Evolutionary conservation across 2,797 vertebrate species (phyloP).

Genomic region (Platyrinchus mystaceus): DNA sequence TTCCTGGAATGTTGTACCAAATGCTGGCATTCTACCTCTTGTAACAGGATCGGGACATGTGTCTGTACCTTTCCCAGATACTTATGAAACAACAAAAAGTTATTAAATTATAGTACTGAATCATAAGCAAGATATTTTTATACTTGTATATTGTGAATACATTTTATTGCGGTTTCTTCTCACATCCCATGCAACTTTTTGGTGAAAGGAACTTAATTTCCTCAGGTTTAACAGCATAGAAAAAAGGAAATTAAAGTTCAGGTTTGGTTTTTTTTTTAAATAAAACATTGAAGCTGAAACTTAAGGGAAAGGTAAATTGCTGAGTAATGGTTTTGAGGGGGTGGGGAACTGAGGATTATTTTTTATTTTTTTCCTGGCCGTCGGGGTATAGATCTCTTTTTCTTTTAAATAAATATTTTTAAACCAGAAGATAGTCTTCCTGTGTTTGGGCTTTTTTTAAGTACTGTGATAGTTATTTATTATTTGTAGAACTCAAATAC

Average conservation of each 20-base stretch:
- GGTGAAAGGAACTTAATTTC: conserved; percentile 45
- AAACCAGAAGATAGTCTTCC: conserved; percentile 14
- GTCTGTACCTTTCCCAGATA: conserved; percentile 92
- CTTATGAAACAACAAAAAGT: conserved; percentile 90
- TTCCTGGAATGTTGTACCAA: conserved; percentile 98
- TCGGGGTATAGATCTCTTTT: conserved; percentile 20
- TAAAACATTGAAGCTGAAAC: conserved; percentile 15
- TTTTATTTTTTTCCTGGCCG: neutral
- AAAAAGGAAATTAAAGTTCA: conserved; percentile 14
- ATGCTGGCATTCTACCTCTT: conserved; percentile 95
- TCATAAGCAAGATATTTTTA: conserved; percentile 79
- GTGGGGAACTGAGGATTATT: neutral
- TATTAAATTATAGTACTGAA: conserved; percentile 85
- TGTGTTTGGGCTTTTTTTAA: conserved; percentile 5
- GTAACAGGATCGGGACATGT: conserved; percentile 91
- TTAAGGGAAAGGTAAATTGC: conserved; percentile 32
- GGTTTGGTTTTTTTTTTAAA: neutral
- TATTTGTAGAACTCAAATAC: neutral
- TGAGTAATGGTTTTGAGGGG: neutral
- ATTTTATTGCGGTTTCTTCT: conserved; percentile 70
- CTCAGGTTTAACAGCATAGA: conserved; percentile 5
- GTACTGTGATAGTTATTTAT: neutral
- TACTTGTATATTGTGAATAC: conserved; percentile 77
- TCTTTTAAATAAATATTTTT: conserved; percentile 68
- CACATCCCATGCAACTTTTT: conserved; percentile 25